Evolutionary conservation across 2,888 invertebrate genomes (phyloP).

Genomic region (Apodemia duryi): DNA sequence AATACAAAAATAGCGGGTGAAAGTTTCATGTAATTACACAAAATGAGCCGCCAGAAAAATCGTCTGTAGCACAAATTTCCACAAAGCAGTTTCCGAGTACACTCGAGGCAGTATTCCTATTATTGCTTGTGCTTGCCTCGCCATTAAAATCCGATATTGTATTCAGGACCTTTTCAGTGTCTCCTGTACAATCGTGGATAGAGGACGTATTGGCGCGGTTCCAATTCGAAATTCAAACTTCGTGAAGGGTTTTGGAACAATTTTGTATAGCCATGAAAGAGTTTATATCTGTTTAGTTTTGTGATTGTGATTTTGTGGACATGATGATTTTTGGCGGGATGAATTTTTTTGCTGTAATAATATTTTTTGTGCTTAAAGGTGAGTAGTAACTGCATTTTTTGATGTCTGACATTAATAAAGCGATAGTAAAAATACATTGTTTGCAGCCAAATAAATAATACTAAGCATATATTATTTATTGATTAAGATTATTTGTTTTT

Average conservation of each 20-base stretch:
- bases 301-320: slow-evolving; percentile 34
- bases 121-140: slow-evolving; percentile 32
- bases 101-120: slow-evolving; percentile 35
- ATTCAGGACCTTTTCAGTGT: slow-evolving; percentile 41
- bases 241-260: neutral
- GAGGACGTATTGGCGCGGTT: slow-evolving; percentile 34
- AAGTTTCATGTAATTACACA: neutral
- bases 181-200: slow-evolving; percentile 38
- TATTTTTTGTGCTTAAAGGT: slow-evolving; percentile 60
- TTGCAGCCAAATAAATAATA: too few relatives aligned
- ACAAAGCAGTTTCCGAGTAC: slow-evolving; percentile 32
- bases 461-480: too few relatives aligned
- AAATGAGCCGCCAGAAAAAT: neutral
- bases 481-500: too few relatives aligned
- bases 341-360: slow-evolving; percentile 39
- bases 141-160: slow-evolving; percentile 41
- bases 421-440: too few relatives aligned
- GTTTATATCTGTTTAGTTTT: slow-evolving; percentile 33
- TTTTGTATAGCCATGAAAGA: slow-evolving; percentile 19
- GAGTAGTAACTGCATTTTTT: slow-evolving; percentile 35
- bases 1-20: neutral
- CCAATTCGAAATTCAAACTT: slow-evolving; percentile 20
- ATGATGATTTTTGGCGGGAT: slow-evolving; percentile 51
- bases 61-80: slow-evolving; percentile 24
- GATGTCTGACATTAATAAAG: neutral